Evolutionary conservation across 2,113 vertebrate species (phyloP).

Genomic region (Anser brachyrhynchus): DNA sequence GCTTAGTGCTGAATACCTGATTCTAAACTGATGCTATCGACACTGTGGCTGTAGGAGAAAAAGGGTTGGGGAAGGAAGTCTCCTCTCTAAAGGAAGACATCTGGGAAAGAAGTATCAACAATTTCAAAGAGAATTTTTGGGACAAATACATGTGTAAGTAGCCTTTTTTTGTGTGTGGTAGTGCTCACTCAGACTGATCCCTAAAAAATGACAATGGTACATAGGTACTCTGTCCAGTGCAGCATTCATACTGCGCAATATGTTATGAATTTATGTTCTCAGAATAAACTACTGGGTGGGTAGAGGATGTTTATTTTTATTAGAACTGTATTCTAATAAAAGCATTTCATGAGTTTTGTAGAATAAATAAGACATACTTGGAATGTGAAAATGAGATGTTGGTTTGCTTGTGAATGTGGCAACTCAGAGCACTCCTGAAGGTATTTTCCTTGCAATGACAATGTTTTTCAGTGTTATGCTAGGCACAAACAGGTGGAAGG

Average conservation of each 20-base stretch:
- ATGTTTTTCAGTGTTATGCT: not conserved
- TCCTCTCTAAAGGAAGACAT: not conserved
- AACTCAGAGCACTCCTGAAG: not conserved
- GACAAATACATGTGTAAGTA: not conserved
- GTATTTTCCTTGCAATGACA: not conserved
- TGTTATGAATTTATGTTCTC: not conserved
- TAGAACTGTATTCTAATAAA: not conserved
- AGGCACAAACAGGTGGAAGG: not conserved
- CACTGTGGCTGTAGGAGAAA: not conserved
- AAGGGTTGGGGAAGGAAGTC: not conserved
- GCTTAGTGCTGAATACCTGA: not conserved
- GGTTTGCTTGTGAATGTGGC: slow-evolving; percentile 8
- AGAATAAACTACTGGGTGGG: not conserved
- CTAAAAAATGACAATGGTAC: not conserved
- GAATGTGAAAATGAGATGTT: not conserved
- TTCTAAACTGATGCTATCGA: not conserved
- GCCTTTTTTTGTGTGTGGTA: not conserved
- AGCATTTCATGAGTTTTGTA: not conserved
- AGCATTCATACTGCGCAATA: not conserved
- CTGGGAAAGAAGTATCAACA: not conserved
- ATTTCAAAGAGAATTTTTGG: not conserved
- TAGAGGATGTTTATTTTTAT: not conserved
- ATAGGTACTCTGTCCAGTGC: not conserved
- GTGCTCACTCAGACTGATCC: not conserved
- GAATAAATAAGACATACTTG: not conserved